phyloP scores from a whole-genome alignment of 2,113 vertebrate species.

The Syrmaticus mikado region DNA sequence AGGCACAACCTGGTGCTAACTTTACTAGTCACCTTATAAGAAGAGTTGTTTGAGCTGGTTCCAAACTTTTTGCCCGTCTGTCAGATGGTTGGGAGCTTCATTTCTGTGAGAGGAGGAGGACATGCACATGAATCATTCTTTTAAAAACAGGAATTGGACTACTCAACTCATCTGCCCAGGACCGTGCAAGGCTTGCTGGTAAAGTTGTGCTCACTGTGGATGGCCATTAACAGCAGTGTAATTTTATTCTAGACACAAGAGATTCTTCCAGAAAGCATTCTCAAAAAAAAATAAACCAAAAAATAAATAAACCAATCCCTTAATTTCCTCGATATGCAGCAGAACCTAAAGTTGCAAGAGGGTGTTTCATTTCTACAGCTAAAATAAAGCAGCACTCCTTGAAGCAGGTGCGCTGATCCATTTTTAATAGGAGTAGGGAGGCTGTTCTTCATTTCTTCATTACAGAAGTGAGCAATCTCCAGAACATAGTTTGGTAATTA shows the following conservation, averaged over 20 bases:
- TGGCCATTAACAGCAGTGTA: not conserved
- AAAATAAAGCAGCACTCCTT: not conserved
- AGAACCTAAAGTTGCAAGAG: not conserved
- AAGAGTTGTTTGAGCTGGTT: not conserved
- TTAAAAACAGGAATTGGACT: not conserved
- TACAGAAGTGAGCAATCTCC: not conserved
- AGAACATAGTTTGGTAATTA: not conserved
- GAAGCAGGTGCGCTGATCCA: not conserved
- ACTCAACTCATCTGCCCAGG: not conserved
- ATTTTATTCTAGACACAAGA: not conserved
- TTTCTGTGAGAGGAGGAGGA: not conserved
- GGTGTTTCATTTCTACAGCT: not conserved
- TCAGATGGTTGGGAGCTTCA: not conserved
- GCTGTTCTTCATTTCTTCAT: not conserved
- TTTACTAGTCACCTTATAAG: not conserved
- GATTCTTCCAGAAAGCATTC: not conserved
- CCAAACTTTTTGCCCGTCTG: not conserved
- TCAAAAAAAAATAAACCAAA: not conserved
- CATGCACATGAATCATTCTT: not conserved
- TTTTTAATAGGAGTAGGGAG: not conserved
- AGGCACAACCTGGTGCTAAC: not conserved
- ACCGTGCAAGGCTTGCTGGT: not conserved
- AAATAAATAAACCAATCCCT: not conserved
- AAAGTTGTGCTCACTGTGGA: not conserved
- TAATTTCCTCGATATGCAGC: not conserved